Percentiles rank a stretch among this genome's conserved stretches.
These are phyloP conservation scores for Agrotis clavis DNA, from an alignment of 2,888 invertebrate genomes.

Conservation along the genomic window DNA sequence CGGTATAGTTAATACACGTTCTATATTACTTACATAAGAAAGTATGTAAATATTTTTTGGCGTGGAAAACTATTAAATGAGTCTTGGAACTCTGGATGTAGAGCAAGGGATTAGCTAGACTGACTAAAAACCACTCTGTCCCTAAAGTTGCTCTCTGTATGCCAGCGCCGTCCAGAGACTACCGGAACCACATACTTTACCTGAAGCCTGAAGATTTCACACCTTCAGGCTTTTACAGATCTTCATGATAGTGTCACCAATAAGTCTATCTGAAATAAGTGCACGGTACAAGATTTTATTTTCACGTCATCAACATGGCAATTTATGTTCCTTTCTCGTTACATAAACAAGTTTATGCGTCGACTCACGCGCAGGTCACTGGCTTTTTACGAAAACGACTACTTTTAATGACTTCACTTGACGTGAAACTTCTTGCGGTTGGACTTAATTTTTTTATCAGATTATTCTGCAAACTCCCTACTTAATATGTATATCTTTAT, in stretches of 20 bases:
- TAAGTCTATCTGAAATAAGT: slow-evolving; percentile 9
- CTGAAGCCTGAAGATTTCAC: too few species aligned
- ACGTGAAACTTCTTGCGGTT: slow-evolving; percentile 43
- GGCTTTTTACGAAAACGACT: slow-evolving; percentile 51
- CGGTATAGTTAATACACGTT: too few species aligned
- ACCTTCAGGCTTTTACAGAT: too few species aligned
- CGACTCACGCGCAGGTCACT: slow-evolving; percentile 45
- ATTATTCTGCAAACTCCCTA: not conserved
- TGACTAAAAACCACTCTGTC: too few species aligned
- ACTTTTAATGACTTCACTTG: slow-evolving; percentile 40
- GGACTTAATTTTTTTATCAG: slow-evolving; percentile 27
- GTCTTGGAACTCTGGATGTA: too few species aligned
- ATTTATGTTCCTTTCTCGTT: slow-evolving; percentile 52
- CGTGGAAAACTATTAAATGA: too few species aligned
- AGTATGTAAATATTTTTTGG: too few species aligned
- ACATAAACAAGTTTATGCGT: slow-evolving; percentile 48
- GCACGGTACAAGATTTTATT: slow-evolving; percentile 19
- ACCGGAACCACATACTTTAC: not conserved
- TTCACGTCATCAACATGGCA: slow-evolving; percentile 45
- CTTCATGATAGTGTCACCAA: slow-evolving; percentile 12
- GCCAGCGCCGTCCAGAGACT: too few species aligned
- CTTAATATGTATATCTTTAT: not conserved
- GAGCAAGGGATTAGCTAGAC: too few species aligned
- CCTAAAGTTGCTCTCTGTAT: too few species aligned
- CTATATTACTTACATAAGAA: too few species aligned